Evolutionary conservation across 2,113 vertebrate genomes (phyloP).

Genomic region (Hystrix cristata): DNA sequence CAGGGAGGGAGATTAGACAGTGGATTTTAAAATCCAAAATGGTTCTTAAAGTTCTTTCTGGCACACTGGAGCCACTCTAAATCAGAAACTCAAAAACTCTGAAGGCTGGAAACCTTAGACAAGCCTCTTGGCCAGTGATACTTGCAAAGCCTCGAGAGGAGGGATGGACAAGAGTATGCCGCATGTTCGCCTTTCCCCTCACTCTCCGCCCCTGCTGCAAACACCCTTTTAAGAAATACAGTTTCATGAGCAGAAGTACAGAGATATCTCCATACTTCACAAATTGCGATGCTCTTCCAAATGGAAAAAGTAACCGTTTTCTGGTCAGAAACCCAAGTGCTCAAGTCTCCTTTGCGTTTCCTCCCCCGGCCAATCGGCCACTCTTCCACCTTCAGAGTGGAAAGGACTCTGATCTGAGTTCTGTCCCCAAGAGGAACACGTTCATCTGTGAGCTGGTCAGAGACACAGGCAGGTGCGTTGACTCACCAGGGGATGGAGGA

Average conservation of each 20-base stretch:
- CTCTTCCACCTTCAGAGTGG: neutral
- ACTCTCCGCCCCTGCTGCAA: neutral
- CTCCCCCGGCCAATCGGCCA: no score
- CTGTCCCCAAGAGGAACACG: neutral
- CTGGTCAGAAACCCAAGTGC: neutral
- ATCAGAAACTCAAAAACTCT: neutral
- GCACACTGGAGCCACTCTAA: neutral
- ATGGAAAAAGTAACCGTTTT: neutral
- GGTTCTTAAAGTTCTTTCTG: conserved; percentile 9
- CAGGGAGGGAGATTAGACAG: neutral
- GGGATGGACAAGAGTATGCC: accelerated
- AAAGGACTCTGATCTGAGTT: neutral
- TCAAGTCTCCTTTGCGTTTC: neutral
- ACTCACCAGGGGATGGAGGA: neutral
- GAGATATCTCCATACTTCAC: neutral
- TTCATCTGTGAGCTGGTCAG: neutral
- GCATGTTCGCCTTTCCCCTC: neutral
- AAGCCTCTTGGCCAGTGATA: neutral
- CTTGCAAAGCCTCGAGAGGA: neutral
- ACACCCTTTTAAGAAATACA: neutral
- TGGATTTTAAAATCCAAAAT: neutral
- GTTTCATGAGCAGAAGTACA: neutral
- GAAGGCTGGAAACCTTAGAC: neutral
- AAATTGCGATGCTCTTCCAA: neutral
- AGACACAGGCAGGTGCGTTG: neutral